Conservation (phyloP, 2,113 vertebrate species). For the Melospiza melodia region DNA sequence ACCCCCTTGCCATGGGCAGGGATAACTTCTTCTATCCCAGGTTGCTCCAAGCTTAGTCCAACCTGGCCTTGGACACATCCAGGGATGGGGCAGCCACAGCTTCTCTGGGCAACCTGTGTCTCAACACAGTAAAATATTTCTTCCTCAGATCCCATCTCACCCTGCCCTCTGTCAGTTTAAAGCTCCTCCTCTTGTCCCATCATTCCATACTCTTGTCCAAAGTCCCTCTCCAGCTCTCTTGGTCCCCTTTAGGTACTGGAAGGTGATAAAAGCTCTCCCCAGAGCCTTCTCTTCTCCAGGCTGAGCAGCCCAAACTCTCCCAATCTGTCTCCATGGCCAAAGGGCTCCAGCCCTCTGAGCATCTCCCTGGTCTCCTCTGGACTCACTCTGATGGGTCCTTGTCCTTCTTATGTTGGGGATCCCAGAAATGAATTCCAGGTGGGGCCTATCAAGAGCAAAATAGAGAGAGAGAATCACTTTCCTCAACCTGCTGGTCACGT, state of each 20-base stretch:
- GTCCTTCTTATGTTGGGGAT: not conserved
- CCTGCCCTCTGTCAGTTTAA: not conserved
- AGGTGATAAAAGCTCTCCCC: not conserved
- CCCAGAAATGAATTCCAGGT: not conserved
- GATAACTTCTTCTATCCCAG: not conserved
- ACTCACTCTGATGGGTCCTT: not conserved
- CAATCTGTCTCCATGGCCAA: not conserved
- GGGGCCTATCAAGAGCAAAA: not conserved
- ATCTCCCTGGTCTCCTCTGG: not conserved
- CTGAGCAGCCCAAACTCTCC: not conserved
- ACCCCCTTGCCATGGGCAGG: not conserved
- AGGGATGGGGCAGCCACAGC: not conserved
- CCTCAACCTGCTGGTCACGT: rapidly evolving
- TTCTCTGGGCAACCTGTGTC: not conserved
- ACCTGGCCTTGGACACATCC: not conserved
- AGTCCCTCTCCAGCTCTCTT: not conserved
- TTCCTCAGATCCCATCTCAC: not conserved
- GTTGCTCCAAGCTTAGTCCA: not conserved
- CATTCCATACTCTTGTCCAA: not conserved
- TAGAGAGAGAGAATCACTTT: not conserved
- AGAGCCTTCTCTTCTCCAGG: not conserved
- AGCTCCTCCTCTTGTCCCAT: not conserved
- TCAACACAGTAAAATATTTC: not conserved
- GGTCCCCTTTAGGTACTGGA: not conserved
- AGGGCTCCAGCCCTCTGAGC: not conserved